A percentile compares a stretch with the other conserved stretches of the same genome.
These are phyloP conservation scores for Chesias legatella DNA, from an alignment of 2,888 invertebrate species.

Conservation along the genomic window DNA sequence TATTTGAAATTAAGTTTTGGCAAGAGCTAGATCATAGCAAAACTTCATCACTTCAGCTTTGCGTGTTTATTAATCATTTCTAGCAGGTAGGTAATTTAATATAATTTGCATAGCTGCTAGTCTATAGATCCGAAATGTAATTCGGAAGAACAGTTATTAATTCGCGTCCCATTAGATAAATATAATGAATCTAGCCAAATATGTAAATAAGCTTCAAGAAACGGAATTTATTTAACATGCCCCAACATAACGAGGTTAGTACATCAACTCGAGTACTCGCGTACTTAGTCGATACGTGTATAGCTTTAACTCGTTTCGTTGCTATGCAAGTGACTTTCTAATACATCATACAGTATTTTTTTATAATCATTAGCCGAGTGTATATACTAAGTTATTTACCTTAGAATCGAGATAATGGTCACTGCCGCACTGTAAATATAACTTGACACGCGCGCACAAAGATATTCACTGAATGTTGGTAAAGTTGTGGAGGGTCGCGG, in stretches of 20 bases:
- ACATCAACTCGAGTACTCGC: conserved; percentile 63
- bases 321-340: conserved; percentile 74
- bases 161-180: conserved; percentile 26
- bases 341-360: conserved; percentile 57
- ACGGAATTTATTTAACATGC: conserved; percentile 56
- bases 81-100: conserved; percentile 4
- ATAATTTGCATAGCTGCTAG: conserved; percentile 6
- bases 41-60: conserved; percentile 2
- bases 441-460: conserved; percentile 56
- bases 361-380: conserved; percentile 23
- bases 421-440: conserved; percentile 56
- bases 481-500: conserved; percentile 33
- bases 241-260: conserved; percentile 65
- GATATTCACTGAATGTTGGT: conserved; percentile 7
- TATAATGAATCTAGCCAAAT: conserved; percentile 31
- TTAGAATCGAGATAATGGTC: conserved; percentile 57
- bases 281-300: conserved; percentile 57
- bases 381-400: conserved; percentile 46
- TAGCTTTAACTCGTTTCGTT: conserved; percentile 68
- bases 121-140: conserved; percentile 3
- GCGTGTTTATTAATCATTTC: neutral
- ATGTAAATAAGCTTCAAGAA: conserved; percentile 47
- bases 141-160: conserved; percentile 31
- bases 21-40: conserved; percentile 13
- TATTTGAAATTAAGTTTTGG: conserved; percentile 7